Base-by-base conservation (phyloP, 2,797 vertebrate species). In the Myotis daubentonii region DNA sequence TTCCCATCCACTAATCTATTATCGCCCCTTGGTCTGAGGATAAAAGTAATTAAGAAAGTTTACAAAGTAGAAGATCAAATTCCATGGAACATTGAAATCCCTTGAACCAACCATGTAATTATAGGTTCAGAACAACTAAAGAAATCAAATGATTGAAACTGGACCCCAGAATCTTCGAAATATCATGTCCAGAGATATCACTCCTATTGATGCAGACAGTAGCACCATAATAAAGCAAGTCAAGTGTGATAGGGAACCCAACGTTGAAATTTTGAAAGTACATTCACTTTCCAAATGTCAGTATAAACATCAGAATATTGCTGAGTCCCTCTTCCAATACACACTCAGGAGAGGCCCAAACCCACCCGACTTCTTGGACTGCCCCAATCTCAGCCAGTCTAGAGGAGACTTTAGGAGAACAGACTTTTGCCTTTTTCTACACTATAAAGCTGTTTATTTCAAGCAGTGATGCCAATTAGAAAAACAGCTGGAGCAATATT, bases 1-100 rank as follows among this genome's bases (percentile, higher is more conserved):
- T 78, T 41, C 49, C 76, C 38, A 66, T 28, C n/a, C 33, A 44
- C 82, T 68, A 55, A 38, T 75, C n/a, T 78, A 33, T 85, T 95
- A 30, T 16, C 44, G 44, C 30, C 38, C 47, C 33, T 78, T 51
- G 6, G 49, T 91, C 47, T 60, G 53, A 87, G 25, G 71, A 91
- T 91, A 71, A 94, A 83, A 71, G 25, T 95, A 16, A 89, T 81
- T 94, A 81, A 53, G 70, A 89, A 75, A 88, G 33, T 75, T 91
- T 87, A 79, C 12, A 51, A 95, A 84, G 68, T 53, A 79, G 70
- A 96, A 89, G 28, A 75, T 36, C 25, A 17, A 92, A 87, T 55
- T 60, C 20, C 62, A 80, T 41, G 19, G 25, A 79, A 74, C 36
- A 79, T 0, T 79, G 74, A 93, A 84, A 55, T 80, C 36, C 62